These are phyloP conservation scores for Nasonia longicornis DNA, from an alignment of 1,140 invertebrate genomes.

Conservation along the genomic window DNA sequence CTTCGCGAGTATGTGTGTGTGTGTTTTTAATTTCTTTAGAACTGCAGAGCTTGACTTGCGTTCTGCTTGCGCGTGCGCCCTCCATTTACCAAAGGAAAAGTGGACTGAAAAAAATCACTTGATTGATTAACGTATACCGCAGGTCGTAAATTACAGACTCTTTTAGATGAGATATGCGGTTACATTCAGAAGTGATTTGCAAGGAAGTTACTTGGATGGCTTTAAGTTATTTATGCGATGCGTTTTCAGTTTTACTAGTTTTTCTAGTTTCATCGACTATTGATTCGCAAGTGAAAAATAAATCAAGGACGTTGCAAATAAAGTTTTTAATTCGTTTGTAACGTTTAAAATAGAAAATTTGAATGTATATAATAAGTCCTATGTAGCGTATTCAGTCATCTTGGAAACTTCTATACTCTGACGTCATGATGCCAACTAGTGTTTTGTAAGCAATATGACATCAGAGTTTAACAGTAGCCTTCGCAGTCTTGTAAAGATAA, in stretches of 20 bases:
- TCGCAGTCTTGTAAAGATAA: too few species aligned
- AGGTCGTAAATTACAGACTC: background rate
- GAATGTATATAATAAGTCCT: background rate
- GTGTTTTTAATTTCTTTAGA: background rate
- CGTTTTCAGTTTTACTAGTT: too few species aligned
- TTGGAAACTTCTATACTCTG: background rate
- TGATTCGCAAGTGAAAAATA: background rate
- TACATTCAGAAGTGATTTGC: background rate
- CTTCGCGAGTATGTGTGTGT: background rate
- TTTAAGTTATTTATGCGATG: background rate
- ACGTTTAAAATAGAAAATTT: background rate
- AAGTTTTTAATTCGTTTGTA: background rate
- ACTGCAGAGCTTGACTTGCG: background rate
- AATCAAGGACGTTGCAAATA: background rate
- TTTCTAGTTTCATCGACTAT: too few species aligned
- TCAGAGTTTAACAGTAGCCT: background rate
- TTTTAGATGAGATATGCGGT: background rate
- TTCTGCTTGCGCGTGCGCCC: background rate
- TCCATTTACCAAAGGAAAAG: background rate
- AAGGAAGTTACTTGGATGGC: background rate
- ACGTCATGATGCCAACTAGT: background rate
- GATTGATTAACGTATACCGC: background rate
- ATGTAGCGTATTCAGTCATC: background rate
- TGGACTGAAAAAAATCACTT: background rate
- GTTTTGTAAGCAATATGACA: background rate